Evolutionary conservation across 2,113 vertebrate species (phyloP).

Genomic region (Callithrix jacchus): DNA sequence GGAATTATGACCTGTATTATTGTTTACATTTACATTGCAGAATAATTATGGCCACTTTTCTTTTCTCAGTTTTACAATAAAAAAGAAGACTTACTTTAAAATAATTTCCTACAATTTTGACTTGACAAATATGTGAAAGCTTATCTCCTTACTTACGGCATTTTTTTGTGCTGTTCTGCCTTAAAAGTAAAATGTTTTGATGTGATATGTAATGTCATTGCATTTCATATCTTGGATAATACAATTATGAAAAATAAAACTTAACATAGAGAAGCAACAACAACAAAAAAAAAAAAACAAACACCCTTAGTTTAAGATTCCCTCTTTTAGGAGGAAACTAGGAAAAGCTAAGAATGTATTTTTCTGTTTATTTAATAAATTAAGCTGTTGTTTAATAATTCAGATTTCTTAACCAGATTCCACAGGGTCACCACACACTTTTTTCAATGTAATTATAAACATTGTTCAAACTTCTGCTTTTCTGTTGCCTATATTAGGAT

Average conservation of each 20-base stretch:
- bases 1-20: constrained; percentile 17
- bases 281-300: too few relatives aligned
- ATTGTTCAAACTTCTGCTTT: background rate
- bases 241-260: constrained; percentile 74
- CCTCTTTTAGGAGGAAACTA: background rate
- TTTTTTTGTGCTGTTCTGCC: constrained; percentile 48
- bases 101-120: constrained; percentile 72
- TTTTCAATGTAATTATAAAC: background rate
- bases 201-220: constrained; percentile 64
- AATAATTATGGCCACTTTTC: constrained; percentile 65
- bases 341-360: background rate
- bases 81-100: constrained; percentile 65
- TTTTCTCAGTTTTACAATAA: constrained; percentile 66
- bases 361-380: background rate
- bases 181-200: constrained; percentile 76
- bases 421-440: background rate
- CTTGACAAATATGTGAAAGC: constrained; percentile 68
- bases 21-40: constrained; percentile 50
- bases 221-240: constrained; percentile 65
- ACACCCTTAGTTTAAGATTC: background rate
- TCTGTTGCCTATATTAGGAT: background rate
- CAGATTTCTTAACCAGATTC: background rate
- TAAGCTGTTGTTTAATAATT: background rate
- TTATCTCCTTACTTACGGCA: constrained; percentile 42
- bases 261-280: constrained; percentile 20